Conservation (phyloP, 2,888 invertebrate species). For the Ophion ventricosus region DNA sequence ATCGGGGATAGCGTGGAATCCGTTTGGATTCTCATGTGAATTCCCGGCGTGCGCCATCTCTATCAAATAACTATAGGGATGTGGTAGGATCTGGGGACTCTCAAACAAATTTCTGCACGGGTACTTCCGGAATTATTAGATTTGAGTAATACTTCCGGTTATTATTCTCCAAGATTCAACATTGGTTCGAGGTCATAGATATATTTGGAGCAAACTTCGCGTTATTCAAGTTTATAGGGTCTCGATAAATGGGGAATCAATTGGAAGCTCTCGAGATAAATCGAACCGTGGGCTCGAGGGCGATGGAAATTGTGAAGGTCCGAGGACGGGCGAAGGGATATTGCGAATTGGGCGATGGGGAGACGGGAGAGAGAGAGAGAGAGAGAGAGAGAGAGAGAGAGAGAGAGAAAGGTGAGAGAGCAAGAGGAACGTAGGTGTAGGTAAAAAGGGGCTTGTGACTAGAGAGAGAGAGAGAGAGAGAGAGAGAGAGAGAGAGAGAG, state of each 20-base stretch:
- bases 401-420: not conserved
- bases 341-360: not conserved
- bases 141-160: not conserved
- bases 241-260: conserved; percentile 17
- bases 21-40: too few relatives aligned
- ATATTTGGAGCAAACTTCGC: not conserved
- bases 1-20: too few relatives aligned
- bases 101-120: too few relatives aligned
- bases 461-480: not conserved
- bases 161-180: not conserved
- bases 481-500: not conserved
- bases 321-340: not conserved
- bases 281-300: conserved; percentile 9
- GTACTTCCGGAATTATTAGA: not conserved
- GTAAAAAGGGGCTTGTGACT: conserved; percentile 4
- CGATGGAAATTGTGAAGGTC: conserved; percentile 20
- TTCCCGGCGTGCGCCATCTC: too few relatives aligned
- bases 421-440: not conserved
- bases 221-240: conserved; percentile 3
- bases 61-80: too few relatives aligned
- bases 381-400: not conserved
- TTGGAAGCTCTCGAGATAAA: conserved; percentile 21
- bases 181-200: not conserved
- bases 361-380: not conserved
- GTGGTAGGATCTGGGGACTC: too few relatives aligned